Conservation (phyloP, 2,888 invertebrate genomes). For the Callyntrura sp. region DNA sequence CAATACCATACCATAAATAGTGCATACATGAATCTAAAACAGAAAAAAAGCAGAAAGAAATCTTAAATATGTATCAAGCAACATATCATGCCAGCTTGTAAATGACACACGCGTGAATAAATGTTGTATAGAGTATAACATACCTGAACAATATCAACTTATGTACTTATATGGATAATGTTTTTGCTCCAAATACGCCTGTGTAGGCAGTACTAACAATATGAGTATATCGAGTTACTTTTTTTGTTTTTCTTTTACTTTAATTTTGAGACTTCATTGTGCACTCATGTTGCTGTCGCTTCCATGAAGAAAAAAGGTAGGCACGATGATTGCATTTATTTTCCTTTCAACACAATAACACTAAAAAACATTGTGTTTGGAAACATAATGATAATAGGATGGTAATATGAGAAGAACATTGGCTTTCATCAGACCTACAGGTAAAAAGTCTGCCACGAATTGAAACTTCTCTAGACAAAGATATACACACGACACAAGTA, state of each 20-base stretch:
- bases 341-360: conserved; percentile 32
- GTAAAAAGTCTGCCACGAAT: conserved; percentile 8
- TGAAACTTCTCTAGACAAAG: background rate
- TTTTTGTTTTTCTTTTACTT: conserved; percentile 56
- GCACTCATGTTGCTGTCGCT: conserved; percentile 4
- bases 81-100: conserved; percentile 29
- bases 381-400: conserved; percentile 57
- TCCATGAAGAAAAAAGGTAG: conserved; percentile 19
- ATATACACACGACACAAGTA: background rate
- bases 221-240: conserved; percentile 10
- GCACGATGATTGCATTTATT: conserved; percentile 44
- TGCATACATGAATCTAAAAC: conserved; percentile 40
- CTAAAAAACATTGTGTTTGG: background rate
- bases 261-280: conserved; percentile 59
- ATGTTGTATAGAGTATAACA: conserved; percentile 24
- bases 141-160: conserved; percentile 37
- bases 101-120: background rate
- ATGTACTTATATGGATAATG: conserved; percentile 55
- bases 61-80: conserved; percentile 41
- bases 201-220: background rate
- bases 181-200: conserved; percentile 34
- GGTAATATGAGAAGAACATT: conserved; percentile 60
- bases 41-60: conserved; percentile 37
- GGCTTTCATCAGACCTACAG: conserved; percentile 42
- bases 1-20: conserved; percentile 57